Conservation (phyloP, 1,140 invertebrate species). For the Lysiphlebus fabarum region DNA sequence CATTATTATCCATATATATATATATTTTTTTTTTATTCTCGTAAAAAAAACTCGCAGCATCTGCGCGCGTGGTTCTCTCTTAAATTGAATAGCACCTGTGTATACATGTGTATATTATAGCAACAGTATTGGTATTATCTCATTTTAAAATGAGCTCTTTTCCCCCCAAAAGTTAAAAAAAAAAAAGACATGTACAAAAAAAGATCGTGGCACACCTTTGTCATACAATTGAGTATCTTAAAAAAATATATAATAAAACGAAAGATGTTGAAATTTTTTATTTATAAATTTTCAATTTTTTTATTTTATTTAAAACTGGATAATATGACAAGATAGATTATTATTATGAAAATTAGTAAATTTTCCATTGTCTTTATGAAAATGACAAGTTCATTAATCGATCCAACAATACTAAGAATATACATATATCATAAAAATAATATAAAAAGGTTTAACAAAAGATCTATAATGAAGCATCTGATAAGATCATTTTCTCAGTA, state of each 20-base stretch:
- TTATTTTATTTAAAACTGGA: too few relatives aligned
- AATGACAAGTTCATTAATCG: not conserved
- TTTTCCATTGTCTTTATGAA: too few relatives aligned
- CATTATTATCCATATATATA: not conserved
- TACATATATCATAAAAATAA: constrained; percentile 1
- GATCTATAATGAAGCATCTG: not conserved
- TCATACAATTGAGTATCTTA: constrained; percentile 6
- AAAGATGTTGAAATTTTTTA: too few relatives aligned
- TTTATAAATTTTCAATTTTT: too few relatives aligned
- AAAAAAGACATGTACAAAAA: too few relatives aligned
- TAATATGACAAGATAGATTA: too few relatives aligned
- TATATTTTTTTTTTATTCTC: not conserved
- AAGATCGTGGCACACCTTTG: constrained; percentile 8
- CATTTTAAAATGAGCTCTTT: not conserved
- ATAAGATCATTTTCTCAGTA: constrained; percentile 26
- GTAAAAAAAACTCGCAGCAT: constrained; percentile 5
- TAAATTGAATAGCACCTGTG: constrained; percentile 6
- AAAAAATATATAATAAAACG: too few relatives aligned
- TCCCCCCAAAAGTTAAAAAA: too few relatives aligned
- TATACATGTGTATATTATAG: constrained; percentile 9
- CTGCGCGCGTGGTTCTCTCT: constrained; percentile 10
- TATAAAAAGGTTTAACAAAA: too few relatives aligned
- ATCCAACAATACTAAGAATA: not conserved
- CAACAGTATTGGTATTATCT: constrained; percentile 12
- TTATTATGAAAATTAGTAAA: too few relatives aligned